These are phyloP conservation scores for Poecilia latipinna DNA, from an alignment of 2,113 vertebrate species.

Conservation along the genomic window DNA sequence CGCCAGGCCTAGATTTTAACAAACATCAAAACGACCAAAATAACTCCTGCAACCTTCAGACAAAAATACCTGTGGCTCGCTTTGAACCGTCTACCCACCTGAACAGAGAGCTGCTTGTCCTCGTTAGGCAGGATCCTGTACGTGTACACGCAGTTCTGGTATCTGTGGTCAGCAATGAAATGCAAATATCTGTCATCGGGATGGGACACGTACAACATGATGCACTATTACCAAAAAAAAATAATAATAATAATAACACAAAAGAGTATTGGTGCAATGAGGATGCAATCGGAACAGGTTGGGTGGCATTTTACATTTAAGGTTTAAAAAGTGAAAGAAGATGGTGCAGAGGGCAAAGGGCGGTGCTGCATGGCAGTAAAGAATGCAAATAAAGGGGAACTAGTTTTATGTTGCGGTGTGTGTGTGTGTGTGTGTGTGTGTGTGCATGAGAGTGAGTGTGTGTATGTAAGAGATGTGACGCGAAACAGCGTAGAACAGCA, in stretches of 20 bases:
- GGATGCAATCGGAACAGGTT: background rate
- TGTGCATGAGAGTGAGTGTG: constrained; percentile 12
- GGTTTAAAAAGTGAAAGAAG: background rate
- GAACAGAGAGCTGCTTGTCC: constrained; percentile 91
- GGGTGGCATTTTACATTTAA: constrained; percentile 5
- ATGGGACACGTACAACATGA: background rate
- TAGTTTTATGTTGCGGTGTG: constrained; percentile 27
- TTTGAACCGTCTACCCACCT: constrained; percentile 82
- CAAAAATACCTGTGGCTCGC: constrained; percentile 5
- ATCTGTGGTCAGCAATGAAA: constrained; percentile 78
- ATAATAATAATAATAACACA: background rate
- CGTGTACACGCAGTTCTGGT: constrained; percentile 92
- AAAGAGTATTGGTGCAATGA: background rate
- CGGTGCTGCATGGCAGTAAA: constrained; percentile 17
- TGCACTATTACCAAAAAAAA: background rate
- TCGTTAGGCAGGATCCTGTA: constrained; percentile 96
- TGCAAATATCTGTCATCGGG: constrained; percentile 44
- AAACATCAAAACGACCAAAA: background rate
- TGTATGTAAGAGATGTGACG: constrained; percentile 7
- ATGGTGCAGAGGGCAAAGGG: constrained; percentile 12
- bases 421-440: constrained; percentile 11
- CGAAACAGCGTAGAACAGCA: background rate
- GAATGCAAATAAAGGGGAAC: constrained; percentile 71
- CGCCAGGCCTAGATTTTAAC: background rate
- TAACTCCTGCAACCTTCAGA: too few species aligned